These are phyloP conservation scores for Engraulis encrasicolus DNA, from an alignment of 2,113 vertebrate species.

Conservation along the genomic window DNA sequence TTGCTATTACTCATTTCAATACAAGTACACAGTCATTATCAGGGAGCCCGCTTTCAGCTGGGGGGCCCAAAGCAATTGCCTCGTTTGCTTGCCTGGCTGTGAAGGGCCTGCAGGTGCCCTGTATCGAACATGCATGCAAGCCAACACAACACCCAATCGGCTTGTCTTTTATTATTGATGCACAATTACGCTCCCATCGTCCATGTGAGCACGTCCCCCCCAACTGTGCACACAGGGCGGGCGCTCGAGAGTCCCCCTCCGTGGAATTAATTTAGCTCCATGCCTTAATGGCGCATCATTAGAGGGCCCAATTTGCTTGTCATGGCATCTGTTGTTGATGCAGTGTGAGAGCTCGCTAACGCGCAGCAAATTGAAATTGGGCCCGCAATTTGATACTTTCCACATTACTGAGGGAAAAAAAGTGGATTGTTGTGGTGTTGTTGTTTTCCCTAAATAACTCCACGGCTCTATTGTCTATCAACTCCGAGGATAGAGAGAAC, in stretches of 20 bases:
- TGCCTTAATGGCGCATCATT: conserved; percentile 6
- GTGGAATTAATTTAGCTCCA: conserved; percentile 16
- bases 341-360: conserved; percentile 16
- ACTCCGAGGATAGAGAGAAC: too few relatives aligned
- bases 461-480: conserved; percentile 52
- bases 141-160: not conserved
- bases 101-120: too few relatives aligned
- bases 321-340: conserved; percentile 59
- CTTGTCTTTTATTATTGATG: not conserved
- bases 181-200: not conserved
- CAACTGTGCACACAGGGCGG: not conserved
- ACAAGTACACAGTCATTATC: too few relatives aligned
- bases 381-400: not conserved
- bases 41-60: too few relatives aligned
- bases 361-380: not conserved
- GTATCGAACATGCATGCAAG: not conserved
- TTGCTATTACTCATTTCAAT: too few relatives aligned
- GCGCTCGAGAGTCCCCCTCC: not conserved
- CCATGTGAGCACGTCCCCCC: not conserved
- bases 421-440: not conserved
- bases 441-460: conserved; percentile 58
- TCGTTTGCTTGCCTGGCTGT: too few relatives aligned
- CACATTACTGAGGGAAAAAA: not conserved
- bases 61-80: too few relatives aligned
- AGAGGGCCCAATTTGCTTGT: not conserved